Conservation (phyloP, 2,797 vertebrate species). For the Erethizon dorsatum region DNA sequence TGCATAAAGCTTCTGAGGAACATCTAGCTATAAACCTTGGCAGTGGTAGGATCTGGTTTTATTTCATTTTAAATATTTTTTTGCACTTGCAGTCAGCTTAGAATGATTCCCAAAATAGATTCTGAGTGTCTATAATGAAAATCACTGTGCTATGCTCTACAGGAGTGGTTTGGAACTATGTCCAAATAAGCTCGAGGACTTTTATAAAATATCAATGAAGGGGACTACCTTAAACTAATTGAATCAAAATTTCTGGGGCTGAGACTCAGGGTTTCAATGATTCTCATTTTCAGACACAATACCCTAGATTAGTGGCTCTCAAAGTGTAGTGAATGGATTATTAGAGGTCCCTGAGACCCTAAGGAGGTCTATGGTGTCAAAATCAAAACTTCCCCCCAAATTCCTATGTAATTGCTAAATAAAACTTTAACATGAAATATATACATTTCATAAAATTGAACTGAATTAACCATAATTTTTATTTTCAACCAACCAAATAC, state of each 20-base stretch:
- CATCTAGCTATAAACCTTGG: background rate
- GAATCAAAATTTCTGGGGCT: conserved; percentile 27
- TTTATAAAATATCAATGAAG: background rate
- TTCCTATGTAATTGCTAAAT: background rate
- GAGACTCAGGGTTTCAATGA: background rate
- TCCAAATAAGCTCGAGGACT: conserved; percentile 20
- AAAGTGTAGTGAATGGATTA: background rate
- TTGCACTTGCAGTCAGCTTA: background rate
- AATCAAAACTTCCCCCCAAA: conserved; percentile 2
- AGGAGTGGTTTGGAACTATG: conserved; percentile 19
- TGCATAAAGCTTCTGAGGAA: background rate
- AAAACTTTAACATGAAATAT: background rate
- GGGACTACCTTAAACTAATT: background rate
- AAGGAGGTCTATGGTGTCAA: background rate
- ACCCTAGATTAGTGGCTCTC: background rate
- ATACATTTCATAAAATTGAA: conserved; percentile 18
- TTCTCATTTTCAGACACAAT: background rate
- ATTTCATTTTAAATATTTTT: background rate
- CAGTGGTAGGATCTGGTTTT: background rate
- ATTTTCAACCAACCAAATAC: conserved; percentile 41
- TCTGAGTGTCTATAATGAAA: background rate
- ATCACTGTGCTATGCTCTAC: background rate
- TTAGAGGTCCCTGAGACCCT: background rate
- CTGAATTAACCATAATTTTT: conserved; percentile 22
- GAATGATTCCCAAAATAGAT: conserved; percentile 17